A percentile compares a stretch with the other conserved stretches of the same genome.
Conservation (phyloP, 2,113 vertebrate species). For the Cyanistes caeruleus region DNA sequence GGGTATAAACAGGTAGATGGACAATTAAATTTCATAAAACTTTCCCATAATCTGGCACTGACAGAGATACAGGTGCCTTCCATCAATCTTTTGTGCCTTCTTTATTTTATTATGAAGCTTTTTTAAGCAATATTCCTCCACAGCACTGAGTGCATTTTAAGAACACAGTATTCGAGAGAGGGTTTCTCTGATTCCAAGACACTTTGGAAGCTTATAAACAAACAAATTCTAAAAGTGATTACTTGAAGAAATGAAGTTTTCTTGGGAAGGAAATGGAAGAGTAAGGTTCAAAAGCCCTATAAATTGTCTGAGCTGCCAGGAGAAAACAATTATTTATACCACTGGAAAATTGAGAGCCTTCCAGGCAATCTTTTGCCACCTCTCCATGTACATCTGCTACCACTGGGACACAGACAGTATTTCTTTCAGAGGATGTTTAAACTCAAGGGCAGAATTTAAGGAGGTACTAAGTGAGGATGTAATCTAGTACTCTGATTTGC, state of each 20-base stretch:
- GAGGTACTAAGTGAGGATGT: background rate
- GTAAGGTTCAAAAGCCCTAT: background rate
- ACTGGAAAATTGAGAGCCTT: background rate
- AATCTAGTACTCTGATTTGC: background rate
- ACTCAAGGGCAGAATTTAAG: slow-evolving; percentile 2
- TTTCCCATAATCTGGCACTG: background rate
- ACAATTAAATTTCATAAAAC: background rate
- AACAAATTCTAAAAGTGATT: background rate
- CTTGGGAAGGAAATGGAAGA: background rate
- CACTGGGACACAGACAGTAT: background rate
- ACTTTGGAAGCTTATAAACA: background rate
- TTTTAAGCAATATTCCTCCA: background rate
- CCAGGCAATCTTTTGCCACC: background rate
- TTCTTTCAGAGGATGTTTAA: background rate
- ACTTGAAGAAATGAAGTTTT: background rate
- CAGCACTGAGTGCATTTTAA: background rate
- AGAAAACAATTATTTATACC: background rate
- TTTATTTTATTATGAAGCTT: background rate
- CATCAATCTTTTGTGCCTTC: background rate
- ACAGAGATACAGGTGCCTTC: background rate
- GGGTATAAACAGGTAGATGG: background rate
- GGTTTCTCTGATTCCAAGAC: background rate
- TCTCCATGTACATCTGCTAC: background rate
- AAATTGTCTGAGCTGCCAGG: background rate
- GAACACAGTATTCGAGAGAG: background rate